A percentile compares a stretch with the other conserved stretches of the same genome.
Conservation (phyloP, 2,888 invertebrate species). For the Nysson spinosus region DNA sequence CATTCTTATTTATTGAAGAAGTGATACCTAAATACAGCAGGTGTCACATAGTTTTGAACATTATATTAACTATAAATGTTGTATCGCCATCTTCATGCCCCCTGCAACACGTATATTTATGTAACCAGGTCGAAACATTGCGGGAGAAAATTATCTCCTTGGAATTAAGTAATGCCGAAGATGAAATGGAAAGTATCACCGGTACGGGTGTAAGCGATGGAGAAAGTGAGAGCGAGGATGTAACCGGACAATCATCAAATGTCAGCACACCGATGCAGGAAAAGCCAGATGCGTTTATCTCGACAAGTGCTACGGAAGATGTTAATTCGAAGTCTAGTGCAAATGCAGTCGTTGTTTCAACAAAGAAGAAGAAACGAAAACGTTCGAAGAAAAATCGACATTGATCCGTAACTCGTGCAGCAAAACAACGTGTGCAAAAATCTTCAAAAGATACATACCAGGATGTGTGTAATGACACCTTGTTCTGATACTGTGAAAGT, state of each 20-base stretch:
- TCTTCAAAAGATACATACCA: conserved; percentile 10
- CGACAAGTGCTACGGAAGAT: conserved; percentile 80
- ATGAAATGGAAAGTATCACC: conserved; percentile 77
- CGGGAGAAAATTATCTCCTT: conserved; percentile 94
- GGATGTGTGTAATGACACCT: conserved; percentile 6
- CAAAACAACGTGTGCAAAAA: conserved; percentile 36
- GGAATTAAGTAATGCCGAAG: conserved; percentile 86
- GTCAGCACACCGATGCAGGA: conserved; percentile 77
- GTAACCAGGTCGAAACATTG: conserved; percentile 89
- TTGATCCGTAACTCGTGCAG: conserved; percentile 55
- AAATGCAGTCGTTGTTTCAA: conserved; percentile 58
- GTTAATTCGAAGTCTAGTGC: conserved; percentile 77
- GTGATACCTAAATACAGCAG: conserved; percentile 4
- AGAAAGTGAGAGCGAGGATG: conserved; percentile 72
- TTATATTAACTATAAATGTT: not conserved
- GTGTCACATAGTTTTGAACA: not conserved
- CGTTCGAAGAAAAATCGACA: conserved; percentile 80
- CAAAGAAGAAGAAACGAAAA: conserved; percentile 78
- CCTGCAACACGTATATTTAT: conserved; percentile 34
- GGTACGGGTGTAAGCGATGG: conserved; percentile 72
- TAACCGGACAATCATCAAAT: conserved; percentile 75
- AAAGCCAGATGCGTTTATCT: conserved; percentile 78
- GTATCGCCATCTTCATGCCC: not conserved
- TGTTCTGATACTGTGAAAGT: conserved; percentile 10
- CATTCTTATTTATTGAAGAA: conserved; percentile 8